A percentile compares a stretch with the other conserved stretches of the same genome.
Evolutionary conservation across 2,797 vertebrate genomes (phyloP).

Genomic region (Enteromius thamalakanensis): DNA sequence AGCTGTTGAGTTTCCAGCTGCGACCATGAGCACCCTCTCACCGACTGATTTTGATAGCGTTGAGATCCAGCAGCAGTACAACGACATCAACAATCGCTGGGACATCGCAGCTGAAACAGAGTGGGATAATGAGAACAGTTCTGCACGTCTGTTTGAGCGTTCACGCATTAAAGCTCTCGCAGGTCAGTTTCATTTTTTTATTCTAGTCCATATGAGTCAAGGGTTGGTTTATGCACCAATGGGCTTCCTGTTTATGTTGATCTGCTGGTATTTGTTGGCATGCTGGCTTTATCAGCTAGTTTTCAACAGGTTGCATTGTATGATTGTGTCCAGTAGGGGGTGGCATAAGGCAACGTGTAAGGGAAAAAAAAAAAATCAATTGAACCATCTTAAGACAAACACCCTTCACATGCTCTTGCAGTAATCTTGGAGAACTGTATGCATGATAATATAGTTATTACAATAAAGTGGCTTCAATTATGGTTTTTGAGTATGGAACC

Average conservation of each 20-base stretch:
- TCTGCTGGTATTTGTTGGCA: conserved; percentile 4
- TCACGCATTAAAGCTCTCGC: conserved; percentile 94
- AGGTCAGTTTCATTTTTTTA: conserved; percentile 70
- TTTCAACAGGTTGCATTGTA: conserved; percentile 65
- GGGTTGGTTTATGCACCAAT: neutral
- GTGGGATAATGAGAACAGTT: conserved; percentile 96
- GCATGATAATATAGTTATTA: neutral
- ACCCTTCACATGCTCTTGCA: neutral
- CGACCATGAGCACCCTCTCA: conserved; percentile 90
- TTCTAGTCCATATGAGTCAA: neutral
- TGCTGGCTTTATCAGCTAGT: neutral
- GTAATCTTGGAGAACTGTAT: neutral
- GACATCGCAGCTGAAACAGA: conserved; percentile 88
- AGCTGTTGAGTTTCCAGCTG: conserved; percentile 45
- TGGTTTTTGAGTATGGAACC: neutral
- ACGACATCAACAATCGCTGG: conserved; percentile 96
- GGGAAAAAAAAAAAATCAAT: too few species aligned
- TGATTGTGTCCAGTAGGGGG: conserved; percentile 75
- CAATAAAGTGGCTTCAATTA: neutral
- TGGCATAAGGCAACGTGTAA: conserved; percentile 63
- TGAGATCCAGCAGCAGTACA: conserved; percentile 96
- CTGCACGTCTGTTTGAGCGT: conserved; percentile 90
- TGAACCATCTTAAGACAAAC: neutral
- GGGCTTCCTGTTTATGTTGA: neutral
- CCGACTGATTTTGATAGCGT: conserved; percentile 93